phyloP scores from a whole-genome alignment of 2,888 invertebrate species.

The Salticus scenicus region DNA sequence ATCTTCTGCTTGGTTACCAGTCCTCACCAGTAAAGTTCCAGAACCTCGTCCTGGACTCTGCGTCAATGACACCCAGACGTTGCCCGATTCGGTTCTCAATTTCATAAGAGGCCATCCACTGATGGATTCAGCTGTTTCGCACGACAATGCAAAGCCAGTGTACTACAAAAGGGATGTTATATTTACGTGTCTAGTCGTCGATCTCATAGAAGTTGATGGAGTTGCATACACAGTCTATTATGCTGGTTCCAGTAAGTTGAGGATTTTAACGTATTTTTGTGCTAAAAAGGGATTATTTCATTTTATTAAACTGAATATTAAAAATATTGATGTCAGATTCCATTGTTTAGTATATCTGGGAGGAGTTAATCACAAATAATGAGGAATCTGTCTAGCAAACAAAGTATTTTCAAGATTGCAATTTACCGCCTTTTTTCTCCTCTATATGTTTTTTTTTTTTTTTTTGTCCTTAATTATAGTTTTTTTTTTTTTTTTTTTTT shows the following conservation, averaged over 20 bases:
- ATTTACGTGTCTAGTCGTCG: constrained; percentile 93
- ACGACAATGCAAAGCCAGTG: constrained; percentile 93
- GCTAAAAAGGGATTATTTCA: no score
- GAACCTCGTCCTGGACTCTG: constrained; percentile 95
- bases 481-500: no score
- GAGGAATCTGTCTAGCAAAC: no score
- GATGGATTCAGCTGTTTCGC: constrained; percentile 97
- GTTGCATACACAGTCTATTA: constrained; percentile 93
- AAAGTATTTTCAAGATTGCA: no score
- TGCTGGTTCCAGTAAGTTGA: constrained; percentile 90
- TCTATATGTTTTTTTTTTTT: no score
- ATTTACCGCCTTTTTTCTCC: no score
- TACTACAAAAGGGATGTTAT: constrained; percentile 94
- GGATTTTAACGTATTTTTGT: background rate
- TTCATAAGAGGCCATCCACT: constrained; percentile 97
- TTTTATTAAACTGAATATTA: no score
- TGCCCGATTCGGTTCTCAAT: constrained; percentile 90
- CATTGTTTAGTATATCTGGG: background rate
- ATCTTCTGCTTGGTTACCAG: constrained; percentile 94
- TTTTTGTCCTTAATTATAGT: no score
- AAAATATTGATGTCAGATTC: no score
- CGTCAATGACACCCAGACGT: constrained; percentile 92
- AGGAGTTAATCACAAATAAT: background rate
- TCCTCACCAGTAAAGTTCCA: constrained; percentile 89
- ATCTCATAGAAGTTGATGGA: constrained; percentile 85